Evolutionary conservation across 2,797 vertebrate genomes (phyloP).

Genomic region (Sparidentex hasta): DNA sequence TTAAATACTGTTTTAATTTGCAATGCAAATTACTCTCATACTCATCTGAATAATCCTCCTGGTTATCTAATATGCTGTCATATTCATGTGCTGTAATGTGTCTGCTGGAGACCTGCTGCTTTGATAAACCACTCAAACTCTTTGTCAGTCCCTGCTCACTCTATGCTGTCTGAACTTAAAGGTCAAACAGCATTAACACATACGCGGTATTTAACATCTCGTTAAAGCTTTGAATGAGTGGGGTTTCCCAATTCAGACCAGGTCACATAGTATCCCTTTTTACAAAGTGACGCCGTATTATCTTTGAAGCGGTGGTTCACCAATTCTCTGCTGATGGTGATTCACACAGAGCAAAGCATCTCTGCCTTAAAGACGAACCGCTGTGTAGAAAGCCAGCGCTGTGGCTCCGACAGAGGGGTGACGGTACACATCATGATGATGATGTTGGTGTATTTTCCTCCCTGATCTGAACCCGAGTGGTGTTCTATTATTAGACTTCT

Average conservation of each 20-base stretch:
- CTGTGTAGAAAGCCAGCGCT: too few species aligned
- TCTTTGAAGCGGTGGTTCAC: too few species aligned
- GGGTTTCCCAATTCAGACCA: not conserved
- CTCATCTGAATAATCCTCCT: conserved; percentile 79
- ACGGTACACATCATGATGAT: too few species aligned
- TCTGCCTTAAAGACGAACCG: too few species aligned
- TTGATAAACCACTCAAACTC: conserved; percentile 13
- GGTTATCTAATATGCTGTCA: conserved; percentile 72
- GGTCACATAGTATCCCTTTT: not conserved
- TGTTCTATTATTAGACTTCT: too few species aligned
- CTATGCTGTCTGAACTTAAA: conserved; percentile 17
- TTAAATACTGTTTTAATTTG: conserved; percentile 80
- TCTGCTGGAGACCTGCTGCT: conserved; percentile 19
- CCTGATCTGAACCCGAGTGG: too few species aligned
- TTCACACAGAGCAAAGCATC: too few species aligned
- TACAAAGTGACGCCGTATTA: too few species aligned
- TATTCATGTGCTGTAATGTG: conserved; percentile 41
- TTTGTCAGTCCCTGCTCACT: conserved; percentile 20
- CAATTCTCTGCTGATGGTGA: too few species aligned
- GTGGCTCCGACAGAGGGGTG: too few species aligned
- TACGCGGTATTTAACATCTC: not conserved
- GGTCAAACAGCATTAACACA: conserved; percentile 32
- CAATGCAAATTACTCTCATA: conserved; percentile 78
- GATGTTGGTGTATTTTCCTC: too few species aligned
- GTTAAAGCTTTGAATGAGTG: not conserved